phyloP scores from a whole-genome alignment of 2,888 invertebrate species.

The Tineola bisselliella region DNA sequence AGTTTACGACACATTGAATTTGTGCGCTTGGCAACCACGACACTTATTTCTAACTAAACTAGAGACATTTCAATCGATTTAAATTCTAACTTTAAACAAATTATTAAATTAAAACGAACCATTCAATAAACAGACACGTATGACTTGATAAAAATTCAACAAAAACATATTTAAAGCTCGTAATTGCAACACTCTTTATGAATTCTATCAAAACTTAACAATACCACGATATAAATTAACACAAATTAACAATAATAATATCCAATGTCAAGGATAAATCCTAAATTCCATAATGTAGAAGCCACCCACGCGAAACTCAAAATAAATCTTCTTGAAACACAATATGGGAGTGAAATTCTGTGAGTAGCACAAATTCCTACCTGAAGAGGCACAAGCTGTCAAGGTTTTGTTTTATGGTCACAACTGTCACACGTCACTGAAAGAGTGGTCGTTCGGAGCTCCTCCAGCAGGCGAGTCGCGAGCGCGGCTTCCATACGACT shows the following conservation, averaged over 20 bases:
- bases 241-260: not conserved
- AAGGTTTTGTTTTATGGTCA: not conserved
- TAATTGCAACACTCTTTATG: too few relatives aligned
- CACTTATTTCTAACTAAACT: too few relatives aligned
- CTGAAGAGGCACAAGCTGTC: not conserved
- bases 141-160: too few relatives aligned
- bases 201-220: too few relatives aligned
- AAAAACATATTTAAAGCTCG: too few relatives aligned
- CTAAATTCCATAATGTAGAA: constrained; percentile 13
- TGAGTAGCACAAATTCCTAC: constrained; percentile 16
- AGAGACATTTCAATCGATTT: too few relatives aligned
- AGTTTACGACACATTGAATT: not conserved
- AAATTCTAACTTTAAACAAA: too few relatives aligned
- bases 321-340: constrained; percentile 60
- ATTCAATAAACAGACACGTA: too few relatives aligned
- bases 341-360: constrained; percentile 36
- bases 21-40: not conserved
- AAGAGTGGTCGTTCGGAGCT: constrained; percentile 41
- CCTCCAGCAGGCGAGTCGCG: constrained; percentile 34
- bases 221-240: too few relatives aligned
- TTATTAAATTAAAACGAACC: too few relatives aligned
- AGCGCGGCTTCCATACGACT: constrained; percentile 63
- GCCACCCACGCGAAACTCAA: constrained; percentile 48
- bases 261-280: not conserved
- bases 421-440: constrained; percentile 38